phyloP scores from a whole-genome alignment of 2,888 invertebrate genomes.

The Xestia rhomboidea region DNA sequence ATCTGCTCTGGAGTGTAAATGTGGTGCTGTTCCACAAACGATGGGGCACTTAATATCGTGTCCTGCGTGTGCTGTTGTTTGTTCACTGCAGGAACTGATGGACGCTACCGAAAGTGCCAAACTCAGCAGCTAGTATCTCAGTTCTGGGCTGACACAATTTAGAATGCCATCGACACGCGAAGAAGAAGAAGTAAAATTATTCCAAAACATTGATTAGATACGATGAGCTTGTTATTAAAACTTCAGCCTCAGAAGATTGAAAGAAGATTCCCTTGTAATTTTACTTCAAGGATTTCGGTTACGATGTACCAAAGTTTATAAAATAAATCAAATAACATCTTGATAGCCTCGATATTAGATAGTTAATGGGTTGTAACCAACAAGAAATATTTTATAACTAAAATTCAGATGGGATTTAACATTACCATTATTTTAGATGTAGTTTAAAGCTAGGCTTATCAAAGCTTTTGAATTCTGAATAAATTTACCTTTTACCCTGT shows the following conservation, averaged over 20 bases:
- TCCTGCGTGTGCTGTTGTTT: too few species aligned
- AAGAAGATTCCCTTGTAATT: neutral
- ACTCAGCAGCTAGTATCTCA: too few species aligned
- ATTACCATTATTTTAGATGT: slow-evolving; percentile 21
- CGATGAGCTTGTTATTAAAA: neutral
- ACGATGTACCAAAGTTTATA: slow-evolving; percentile 14
- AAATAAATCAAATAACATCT: slow-evolving; percentile 36
- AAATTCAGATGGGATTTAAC: slow-evolving; percentile 29
- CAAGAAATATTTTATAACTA: slow-evolving; percentile 26
- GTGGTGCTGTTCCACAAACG: too few species aligned
- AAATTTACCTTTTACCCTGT: slow-evolving; percentile 21
- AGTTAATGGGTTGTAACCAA: slow-evolving; percentile 20
- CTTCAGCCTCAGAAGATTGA: neutral
- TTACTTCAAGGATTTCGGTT: slow-evolving; percentile 15
- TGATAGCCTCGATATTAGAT: slow-evolving; percentile 3
- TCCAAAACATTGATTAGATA: neutral
- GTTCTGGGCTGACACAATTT: too few species aligned
- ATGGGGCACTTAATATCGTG: too few species aligned
- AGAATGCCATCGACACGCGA: too few species aligned
- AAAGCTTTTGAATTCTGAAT: slow-evolving; percentile 18
- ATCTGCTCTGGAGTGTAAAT: too few species aligned
- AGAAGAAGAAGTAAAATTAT: neutral
- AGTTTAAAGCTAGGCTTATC: slow-evolving; percentile 31
- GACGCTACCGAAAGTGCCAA: too few species aligned
- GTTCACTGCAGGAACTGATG: too few species aligned